phyloP scores from a whole-genome alignment of 2,888 invertebrate species.

The Portevinia maculata region DNA sequence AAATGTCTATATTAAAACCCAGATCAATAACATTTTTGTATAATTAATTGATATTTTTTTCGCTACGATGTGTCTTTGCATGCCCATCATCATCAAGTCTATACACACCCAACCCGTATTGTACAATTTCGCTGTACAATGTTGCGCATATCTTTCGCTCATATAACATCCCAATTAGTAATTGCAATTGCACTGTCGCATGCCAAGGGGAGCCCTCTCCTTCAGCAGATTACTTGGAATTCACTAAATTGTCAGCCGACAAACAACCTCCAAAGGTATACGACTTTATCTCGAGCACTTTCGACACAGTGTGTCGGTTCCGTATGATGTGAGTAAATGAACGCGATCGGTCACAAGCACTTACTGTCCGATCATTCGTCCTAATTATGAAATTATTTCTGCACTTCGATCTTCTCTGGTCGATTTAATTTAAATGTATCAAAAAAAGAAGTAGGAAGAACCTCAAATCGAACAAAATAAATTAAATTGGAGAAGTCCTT shows the following conservation, averaged over 20 bases:
- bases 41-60: too few relatives aligned
- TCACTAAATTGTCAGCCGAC: constrained; percentile 54
- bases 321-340: constrained; percentile 46
- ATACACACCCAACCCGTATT: too few relatives aligned
- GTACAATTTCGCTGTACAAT: neutral
- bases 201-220: constrained; percentile 30
- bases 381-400: constrained; percentile 71
- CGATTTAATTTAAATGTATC: constrained; percentile 41
- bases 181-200: constrained; percentile 61
- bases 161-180: constrained; percentile 64
- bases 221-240: constrained; percentile 64
- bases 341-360: constrained; percentile 52
- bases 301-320: constrained; percentile 48
- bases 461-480: constrained; percentile 1
- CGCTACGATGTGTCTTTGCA: too few relatives aligned
- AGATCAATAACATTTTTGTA: too few relatives aligned
- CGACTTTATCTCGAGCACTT: constrained; percentile 50
- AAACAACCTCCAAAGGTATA: constrained; percentile 5
- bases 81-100: too few relatives aligned
- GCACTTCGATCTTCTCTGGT: constrained; percentile 52
- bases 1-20: too few relatives aligned
- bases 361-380: constrained; percentile 60
- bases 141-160: constrained; percentile 40
- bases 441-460: neutral
- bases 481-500: constrained; percentile 33